phyloP scores from a whole-genome alignment of 2,888 invertebrate species.

The Tipula unca region DNA sequence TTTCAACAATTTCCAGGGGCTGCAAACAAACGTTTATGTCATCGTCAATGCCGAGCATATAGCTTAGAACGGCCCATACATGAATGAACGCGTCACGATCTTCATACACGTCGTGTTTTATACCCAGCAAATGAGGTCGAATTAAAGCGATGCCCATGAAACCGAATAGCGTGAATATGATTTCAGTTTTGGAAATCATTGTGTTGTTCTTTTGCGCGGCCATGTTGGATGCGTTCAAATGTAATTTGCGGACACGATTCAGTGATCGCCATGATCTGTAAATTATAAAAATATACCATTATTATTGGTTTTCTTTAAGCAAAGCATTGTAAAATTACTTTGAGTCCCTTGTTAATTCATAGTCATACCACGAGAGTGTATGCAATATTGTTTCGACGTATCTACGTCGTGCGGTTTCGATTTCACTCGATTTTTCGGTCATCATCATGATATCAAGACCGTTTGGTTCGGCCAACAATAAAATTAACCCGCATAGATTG shows the following conservation, averaged over 20 bases:
- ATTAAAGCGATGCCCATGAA: slow-evolving; percentile 64
- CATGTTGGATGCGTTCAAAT: slow-evolving; percentile 48
- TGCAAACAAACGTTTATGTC: slow-evolving; percentile 26
- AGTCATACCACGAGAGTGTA: background rate
- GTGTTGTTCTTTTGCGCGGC: slow-evolving; percentile 43
- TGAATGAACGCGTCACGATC: slow-evolving; percentile 67
- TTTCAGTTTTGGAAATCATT: slow-evolving; percentile 59
- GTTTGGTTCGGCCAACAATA: background rate
- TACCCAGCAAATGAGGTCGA: slow-evolving; percentile 52
- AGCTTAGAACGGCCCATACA: slow-evolving; percentile 68
- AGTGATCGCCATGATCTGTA: slow-evolving; percentile 56
- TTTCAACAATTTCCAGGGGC: slow-evolving; percentile 24
- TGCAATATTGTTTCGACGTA: background rate
- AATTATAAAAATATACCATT: no score
- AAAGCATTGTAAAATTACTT: background rate
- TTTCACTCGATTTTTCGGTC: background rate
- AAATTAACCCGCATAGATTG: background rate
- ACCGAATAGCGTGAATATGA: slow-evolving; percentile 71
- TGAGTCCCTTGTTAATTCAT: background rate
- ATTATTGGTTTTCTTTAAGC: no score
- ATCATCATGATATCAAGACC: background rate
- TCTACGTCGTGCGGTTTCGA: background rate
- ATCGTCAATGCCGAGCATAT: slow-evolving; percentile 68
- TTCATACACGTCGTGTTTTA: slow-evolving; percentile 47
- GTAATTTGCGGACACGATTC: slow-evolving; percentile 51